Conservation (phyloP, 2,113 vertebrate genomes). For the Bubalus kerabau region DNA sequence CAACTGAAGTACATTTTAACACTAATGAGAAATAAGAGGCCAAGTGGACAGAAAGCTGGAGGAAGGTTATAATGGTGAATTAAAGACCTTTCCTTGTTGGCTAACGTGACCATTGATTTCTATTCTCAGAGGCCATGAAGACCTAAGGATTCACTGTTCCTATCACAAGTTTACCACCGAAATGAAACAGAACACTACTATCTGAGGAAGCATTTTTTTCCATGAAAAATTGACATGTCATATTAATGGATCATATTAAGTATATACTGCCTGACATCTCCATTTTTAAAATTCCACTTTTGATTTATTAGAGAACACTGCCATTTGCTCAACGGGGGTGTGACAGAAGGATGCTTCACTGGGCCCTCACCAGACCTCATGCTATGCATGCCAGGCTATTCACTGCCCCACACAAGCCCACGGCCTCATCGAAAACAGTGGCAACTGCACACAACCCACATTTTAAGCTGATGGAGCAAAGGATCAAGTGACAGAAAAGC, state of each 20-base stretch:
- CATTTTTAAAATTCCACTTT: background rate
- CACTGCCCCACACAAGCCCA: background rate
- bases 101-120: background rate
- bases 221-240: background rate
- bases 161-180: background rate
- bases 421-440: fast-evolving
- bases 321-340: background rate
- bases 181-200: background rate
- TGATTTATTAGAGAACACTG: background rate
- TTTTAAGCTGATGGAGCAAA: background rate
- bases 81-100: background rate
- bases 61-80: background rate
- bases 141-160: background rate
- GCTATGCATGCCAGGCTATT: background rate
- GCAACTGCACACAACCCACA: fast-evolving
- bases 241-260: background rate
- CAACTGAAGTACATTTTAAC: background rate
- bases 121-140: background rate
- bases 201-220: background rate
- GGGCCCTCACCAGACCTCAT: too few relatives aligned
- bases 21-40: background rate
- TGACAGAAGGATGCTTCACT: background rate
- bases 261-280: background rate
- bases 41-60: background rate
- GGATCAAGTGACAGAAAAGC: background rate